A percentile compares a stretch with the other conserved stretches of the same genome.
phyloP scores from a whole-genome alignment of 2,113 vertebrate genomes.

The Lepisosteus osseus region DNA sequence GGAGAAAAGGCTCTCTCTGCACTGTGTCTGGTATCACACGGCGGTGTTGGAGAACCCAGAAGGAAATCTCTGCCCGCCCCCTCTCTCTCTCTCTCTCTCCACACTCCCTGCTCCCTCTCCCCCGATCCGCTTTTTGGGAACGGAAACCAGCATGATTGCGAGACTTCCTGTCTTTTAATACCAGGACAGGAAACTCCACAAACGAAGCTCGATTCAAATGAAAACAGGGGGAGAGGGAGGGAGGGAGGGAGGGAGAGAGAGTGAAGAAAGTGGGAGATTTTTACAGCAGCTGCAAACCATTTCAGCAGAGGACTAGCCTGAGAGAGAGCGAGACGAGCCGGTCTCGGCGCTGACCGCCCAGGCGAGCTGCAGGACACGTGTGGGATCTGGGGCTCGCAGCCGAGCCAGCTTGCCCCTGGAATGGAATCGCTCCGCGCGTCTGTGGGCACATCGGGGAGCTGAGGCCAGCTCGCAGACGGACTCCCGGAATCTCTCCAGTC shows the following conservation, averaged over 20 bases:
- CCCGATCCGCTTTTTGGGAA: conserved; percentile 30
- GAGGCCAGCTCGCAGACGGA: too few species aligned
- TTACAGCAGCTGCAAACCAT: conserved; percentile 83
- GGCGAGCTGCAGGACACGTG: too few species aligned
- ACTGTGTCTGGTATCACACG: too few species aligned
- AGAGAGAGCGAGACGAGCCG: conserved; percentile 40
- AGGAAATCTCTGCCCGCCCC: conserved; percentile 14
- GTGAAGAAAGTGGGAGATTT: conserved; percentile 67
- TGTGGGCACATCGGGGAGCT: too few species aligned
- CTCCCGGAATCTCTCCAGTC: too few species aligned
- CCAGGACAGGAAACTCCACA: conserved; percentile 75
- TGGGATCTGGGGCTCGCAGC: too few species aligned
- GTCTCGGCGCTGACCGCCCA: too few species aligned
- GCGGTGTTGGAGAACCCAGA: too few species aligned
- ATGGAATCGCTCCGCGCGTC: too few species aligned
- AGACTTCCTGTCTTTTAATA: conserved; percentile 79
- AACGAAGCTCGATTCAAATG: conserved; percentile 78
- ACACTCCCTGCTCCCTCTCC: not conserved
- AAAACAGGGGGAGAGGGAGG: conserved; percentile 63
- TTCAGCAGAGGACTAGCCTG: conserved; percentile 67
- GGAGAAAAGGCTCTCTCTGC: too few species aligned
- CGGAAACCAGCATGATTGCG: conserved; percentile 69
- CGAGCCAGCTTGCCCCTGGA: too few species aligned
- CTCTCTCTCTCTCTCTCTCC: conserved; percentile 11
- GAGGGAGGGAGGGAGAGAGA: conserved; percentile 50